These are phyloP conservation scores for Epizoanthus stellaris DNA, from an alignment of 92 coral and sea anemone genomes.

Conservation along the genomic window DNA sequence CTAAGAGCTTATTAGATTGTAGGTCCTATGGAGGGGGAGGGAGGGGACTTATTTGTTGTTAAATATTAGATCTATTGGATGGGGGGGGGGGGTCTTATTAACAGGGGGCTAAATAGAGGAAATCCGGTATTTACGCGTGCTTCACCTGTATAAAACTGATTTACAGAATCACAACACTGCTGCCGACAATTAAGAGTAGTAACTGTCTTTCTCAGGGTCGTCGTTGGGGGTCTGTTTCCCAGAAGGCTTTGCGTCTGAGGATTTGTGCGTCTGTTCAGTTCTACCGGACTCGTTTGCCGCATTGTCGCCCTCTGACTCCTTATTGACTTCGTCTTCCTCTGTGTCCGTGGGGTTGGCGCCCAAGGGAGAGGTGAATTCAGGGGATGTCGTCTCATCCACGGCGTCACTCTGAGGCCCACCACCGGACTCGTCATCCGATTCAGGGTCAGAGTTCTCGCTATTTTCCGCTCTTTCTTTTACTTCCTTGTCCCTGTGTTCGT, in stretches of 20 bases:
- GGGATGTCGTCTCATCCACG: not conserved
- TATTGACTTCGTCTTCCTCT: not conserved
- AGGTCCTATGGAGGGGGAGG: no score
- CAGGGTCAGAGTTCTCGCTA: slow-evolving; percentile 16
- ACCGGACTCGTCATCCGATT: not conserved
- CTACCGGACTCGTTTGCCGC: not conserved
- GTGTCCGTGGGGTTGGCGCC: not conserved
- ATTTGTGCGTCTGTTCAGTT: not conserved
- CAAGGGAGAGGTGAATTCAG: slow-evolving; percentile 8
- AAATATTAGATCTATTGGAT: no score
- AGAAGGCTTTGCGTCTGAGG: slow-evolving; percentile 20
- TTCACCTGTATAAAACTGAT: not conserved
- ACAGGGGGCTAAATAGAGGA: no score
- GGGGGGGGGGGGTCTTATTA: no score
- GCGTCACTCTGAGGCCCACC: not conserved
- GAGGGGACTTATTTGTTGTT: no score
- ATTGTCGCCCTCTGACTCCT: not conserved
- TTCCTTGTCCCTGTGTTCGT: slow-evolving; percentile 28
- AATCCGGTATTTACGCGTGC: not conserved
- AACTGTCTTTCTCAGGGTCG: slow-evolving; percentile 5
- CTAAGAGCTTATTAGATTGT: no score
- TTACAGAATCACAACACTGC: not conserved
- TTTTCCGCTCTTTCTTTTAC: slow-evolving; percentile 17
- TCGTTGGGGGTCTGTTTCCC: not conserved
- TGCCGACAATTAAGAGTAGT: not conserved